These are phyloP conservation scores for Pangasius larnaudii DNA, from an alignment of 2,797 vertebrate genomes.

Conservation along the genomic window DNA sequence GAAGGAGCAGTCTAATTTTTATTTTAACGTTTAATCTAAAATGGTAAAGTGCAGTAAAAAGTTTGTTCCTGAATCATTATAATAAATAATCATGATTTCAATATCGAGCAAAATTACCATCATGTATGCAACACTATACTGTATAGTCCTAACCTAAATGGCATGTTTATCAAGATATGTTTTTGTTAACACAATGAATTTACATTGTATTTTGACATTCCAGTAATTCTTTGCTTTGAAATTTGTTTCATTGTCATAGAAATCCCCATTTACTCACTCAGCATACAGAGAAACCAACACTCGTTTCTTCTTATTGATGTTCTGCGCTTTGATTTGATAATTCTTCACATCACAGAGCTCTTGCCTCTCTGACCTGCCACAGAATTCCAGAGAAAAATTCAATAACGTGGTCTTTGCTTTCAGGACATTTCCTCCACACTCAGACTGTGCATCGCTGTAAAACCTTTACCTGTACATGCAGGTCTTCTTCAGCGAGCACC, in stretches of 20 bases:
- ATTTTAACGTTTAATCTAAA: not conserved
- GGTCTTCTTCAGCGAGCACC: constrained; percentile 90
- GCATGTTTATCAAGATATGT: not conserved
- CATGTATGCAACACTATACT: not conserved
- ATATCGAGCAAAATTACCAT: not conserved
- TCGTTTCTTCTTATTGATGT: constrained; percentile 79
- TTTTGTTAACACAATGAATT: not conserved
- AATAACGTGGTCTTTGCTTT: not conserved
- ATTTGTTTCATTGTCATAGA: not conserved
- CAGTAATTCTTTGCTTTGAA: not conserved
- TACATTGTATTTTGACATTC: not conserved
- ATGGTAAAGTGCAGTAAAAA: not conserved
- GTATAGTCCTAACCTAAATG: not conserved
- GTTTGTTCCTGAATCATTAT: too few species aligned
- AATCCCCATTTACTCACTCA: constrained; percentile 69
- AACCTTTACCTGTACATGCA: constrained; percentile 89
- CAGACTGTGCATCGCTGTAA: rapidly evolving
- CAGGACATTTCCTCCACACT: not conserved
- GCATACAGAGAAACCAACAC: constrained; percentile 79
- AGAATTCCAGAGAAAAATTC: not conserved
- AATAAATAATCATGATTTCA: not conserved
- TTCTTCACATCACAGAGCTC: constrained; percentile 80
- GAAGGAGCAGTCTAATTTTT: not conserved
- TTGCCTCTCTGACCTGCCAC: constrained; percentile 81
- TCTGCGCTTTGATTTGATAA: constrained; percentile 79